Conservation (phyloP, 2,797 vertebrate genomes). For the Rhynchotus rufescens region DNA sequence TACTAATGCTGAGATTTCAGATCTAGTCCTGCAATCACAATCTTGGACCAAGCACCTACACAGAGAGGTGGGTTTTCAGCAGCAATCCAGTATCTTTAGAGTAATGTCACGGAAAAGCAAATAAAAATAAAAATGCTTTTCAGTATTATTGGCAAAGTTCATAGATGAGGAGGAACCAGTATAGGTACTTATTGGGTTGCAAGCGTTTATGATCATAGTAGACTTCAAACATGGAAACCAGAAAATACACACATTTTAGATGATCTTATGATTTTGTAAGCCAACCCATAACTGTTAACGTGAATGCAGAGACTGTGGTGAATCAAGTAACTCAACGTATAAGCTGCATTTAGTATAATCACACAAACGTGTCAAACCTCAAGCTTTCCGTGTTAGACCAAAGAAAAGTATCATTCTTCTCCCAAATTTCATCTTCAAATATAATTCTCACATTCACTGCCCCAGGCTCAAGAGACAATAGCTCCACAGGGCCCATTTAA, state of each 20-base stretch:
- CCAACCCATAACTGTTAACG: not conserved
- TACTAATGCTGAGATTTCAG: not conserved
- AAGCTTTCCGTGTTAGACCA: not conserved
- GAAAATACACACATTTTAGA: not conserved
- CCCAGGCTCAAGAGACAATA: not conserved
- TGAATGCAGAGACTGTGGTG: not conserved
- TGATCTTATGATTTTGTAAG: not conserved
- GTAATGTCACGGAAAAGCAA: not conserved
- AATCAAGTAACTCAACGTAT: not conserved
- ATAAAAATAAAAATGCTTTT: not conserved
- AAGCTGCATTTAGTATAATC: not conserved
- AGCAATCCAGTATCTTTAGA: not conserved
- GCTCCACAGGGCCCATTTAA: not conserved
- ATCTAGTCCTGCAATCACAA: not conserved
- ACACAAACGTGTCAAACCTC: not conserved
- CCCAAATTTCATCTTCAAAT: not conserved
- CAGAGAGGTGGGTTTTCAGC: not conserved
- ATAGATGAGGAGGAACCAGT: not conserved
- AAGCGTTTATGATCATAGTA: not conserved
- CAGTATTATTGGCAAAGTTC: not conserved
- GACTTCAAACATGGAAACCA: not conserved
- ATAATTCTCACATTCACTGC: fast-evolving
- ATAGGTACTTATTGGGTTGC: fast-evolving
- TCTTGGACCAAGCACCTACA: not conserved
- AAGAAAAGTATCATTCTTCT: not conserved